Evolutionary conservation across 2,113 vertebrate species (phyloP), one percentile per base, ranked within the genome.

Genomic region (Nansenia antarctica): DNA sequence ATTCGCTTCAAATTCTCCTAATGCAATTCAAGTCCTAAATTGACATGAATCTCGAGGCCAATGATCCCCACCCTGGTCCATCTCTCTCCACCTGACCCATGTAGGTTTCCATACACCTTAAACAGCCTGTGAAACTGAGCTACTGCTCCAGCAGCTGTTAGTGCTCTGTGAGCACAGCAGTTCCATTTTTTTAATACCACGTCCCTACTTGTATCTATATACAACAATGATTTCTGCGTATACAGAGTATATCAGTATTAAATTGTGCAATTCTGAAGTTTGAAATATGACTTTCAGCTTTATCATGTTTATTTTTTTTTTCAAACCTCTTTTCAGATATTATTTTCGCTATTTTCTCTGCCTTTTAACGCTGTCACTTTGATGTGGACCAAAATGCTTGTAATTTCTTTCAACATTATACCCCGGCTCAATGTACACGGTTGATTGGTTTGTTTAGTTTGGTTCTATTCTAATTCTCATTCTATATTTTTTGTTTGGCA

Each of bases 201-300:
- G 37, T 42, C 12, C n/a, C 7, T 24, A 8, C 47, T 49, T 52
- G 18, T 52, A 24, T 52, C 18, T 52, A 22, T 24, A 3, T 35
- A 60, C 55, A 60, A 32, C 31, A 32, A 35, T 60, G 58, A 8
- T 60, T 15, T 34, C 58, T 31, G 26, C 24, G 24, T 22, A 20
- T 20, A 15, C 61, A 49, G 18, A 60, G 70, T 69, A 39, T 22
- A 65, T 87, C 87, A 90, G 87, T 90, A 87, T 90, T 88, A 87
- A 80, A 53, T 82, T 68, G 86, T 89, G 82, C 84, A 88, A 86
- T 89, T 69, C 77, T 78, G 73, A 88, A 86, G 88, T 69, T 78
- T 78, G 73, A 87, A 87, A 88, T 84, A 83, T 89, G 87, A 83
- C 79, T 52, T 45, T 84, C 75, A 65, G 82, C 79, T 87, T 89